These are phyloP conservation scores for Coturnix japonica DNA, from an alignment of 2,113 vertebrate species.

Conservation along the genomic window DNA sequence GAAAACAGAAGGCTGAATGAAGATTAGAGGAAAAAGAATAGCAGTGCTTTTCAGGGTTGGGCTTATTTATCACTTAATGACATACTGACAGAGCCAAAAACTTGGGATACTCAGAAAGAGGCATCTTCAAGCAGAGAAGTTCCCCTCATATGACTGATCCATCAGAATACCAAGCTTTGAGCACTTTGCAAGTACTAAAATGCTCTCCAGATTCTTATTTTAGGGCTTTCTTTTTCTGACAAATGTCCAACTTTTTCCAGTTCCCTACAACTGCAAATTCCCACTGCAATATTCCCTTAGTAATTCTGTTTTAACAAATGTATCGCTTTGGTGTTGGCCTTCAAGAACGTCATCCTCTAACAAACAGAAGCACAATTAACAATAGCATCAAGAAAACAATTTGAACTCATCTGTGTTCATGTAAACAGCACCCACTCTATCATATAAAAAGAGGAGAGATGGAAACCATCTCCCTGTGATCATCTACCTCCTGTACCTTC, in stretches of 20 bases:
- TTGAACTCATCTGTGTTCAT: neutral
- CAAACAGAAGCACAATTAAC: constrained; percentile 23
- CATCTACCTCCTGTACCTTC: neutral
- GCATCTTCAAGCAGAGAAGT: neutral
- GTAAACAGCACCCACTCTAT: neutral
- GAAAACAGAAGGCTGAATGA: neutral
- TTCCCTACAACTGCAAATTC: neutral
- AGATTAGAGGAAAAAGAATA: neutral
- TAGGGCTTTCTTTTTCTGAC: neutral
- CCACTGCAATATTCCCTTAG: neutral
- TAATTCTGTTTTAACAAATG: neutral
- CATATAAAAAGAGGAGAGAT: neutral
- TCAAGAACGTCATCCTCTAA: neutral
- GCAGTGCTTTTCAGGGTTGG: neutral
- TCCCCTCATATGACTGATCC: neutral
- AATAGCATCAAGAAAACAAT: neutral
- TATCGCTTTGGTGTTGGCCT: neutral
- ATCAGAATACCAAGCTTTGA: neutral
- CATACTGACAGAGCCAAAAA: neutral
- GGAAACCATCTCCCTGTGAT: neutral
- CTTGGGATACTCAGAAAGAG: neutral
- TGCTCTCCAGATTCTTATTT: neutral
- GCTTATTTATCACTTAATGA: neutral
- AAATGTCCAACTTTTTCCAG: neutral
- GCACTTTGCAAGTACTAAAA: neutral